Percentiles rank a stretch among this genome's conserved stretches.
Evolutionary conservation across 2,797 vertebrate genomes (phyloP).

Genomic region (Glossophaga mutica): DNA sequence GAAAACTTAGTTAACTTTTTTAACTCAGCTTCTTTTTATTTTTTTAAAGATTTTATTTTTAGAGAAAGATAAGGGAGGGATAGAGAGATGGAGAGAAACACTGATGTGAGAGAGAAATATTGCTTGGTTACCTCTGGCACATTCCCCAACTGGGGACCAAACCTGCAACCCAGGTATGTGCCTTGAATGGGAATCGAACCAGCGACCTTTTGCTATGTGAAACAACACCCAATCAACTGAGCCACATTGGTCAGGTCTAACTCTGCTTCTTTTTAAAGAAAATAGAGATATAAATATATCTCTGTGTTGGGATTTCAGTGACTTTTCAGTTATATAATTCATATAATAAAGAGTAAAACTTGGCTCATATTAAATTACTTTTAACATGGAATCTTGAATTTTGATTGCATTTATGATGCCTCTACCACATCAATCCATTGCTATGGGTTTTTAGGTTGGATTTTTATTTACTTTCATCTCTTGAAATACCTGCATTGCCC

Average conservation of each 20-base stretch:
- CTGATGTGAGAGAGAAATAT: background rate
- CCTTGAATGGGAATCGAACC: background rate
- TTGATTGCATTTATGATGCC: background rate
- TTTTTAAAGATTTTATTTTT: background rate
- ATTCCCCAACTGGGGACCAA: background rate
- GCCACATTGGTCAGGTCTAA: background rate
- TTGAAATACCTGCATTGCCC: background rate
- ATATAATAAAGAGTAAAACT: background rate
- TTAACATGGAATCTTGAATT: background rate
- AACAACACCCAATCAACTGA: background rate
- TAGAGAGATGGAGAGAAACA: background rate
- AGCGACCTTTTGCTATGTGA: background rate
- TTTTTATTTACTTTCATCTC: background rate
- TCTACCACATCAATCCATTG: background rate
- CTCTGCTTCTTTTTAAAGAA: background rate
- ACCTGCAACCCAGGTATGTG: background rate
- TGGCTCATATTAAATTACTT: background rate
- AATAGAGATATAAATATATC: background rate
- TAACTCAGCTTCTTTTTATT: background rate
- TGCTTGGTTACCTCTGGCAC: background rate
- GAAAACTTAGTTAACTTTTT: background rate
- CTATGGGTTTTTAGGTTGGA: background rate
- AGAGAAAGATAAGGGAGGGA: background rate
- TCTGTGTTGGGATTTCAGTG: background rate
- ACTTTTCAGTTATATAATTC: background rate